Percentiles rank a stretch among this genome's conserved stretches.
Evolutionary conservation across 2,888 invertebrate species (phyloP).

Genomic region (Oligia fasciuncula): DNA sequence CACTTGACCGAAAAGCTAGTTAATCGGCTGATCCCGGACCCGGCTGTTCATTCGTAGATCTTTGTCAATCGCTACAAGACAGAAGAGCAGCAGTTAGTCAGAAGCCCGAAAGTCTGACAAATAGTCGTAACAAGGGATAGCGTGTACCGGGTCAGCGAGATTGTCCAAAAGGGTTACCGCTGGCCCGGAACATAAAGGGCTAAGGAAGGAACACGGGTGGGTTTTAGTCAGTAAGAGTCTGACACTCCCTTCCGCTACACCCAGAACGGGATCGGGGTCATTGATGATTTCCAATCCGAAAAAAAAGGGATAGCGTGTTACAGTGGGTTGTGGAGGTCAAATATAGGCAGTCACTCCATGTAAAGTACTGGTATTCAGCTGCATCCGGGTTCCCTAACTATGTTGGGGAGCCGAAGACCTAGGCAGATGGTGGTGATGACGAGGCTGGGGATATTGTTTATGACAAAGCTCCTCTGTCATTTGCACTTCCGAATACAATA

Average conservation of each 20-base stretch:
- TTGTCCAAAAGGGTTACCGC: too few species aligned
- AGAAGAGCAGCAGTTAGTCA: background rate
- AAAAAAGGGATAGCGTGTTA: too few species aligned
- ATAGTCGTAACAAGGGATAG: background rate
- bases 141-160: too few species aligned
- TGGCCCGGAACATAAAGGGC: too few species aligned
- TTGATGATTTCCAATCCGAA: too few species aligned
- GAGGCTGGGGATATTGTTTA: background rate
- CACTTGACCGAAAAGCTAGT: background rate
- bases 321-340: background rate
- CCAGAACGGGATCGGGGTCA: too few species aligned
- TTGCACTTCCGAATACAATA: conserved; percentile 20
- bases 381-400: background rate
- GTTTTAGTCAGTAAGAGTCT: too few species aligned
- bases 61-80: background rate
- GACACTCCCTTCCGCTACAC: too few species aligned
- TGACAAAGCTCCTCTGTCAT: background rate
- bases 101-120: background rate
- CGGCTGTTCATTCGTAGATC: background rate
- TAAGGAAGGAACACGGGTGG: too few species aligned
- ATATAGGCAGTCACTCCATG: background rate
- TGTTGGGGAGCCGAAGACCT: background rate
- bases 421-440: background rate
- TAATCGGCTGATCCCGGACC: background rate
- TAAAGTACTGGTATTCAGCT: background rate